Conservation (phyloP, 2,888 invertebrate species). For the Ditylenchus weischeri region DNA sequence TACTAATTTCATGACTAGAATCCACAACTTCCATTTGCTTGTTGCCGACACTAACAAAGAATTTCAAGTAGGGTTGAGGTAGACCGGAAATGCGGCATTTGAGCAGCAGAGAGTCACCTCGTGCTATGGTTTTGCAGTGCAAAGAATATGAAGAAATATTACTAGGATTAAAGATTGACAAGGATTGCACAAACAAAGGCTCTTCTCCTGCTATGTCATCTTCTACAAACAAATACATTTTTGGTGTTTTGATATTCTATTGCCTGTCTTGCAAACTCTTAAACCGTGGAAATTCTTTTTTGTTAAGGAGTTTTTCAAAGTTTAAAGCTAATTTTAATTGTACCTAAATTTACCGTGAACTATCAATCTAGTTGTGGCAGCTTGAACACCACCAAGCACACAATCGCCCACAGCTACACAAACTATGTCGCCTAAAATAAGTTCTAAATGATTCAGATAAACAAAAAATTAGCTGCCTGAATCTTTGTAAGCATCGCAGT, state of each 20-base stretch:
- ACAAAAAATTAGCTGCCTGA: neutral
- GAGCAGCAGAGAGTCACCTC: conserved; percentile 18
- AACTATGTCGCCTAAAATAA: conserved; percentile 10
- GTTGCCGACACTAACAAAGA: conserved; percentile 8
- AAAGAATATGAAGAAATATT: neutral
- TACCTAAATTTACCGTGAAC: conserved; percentile 11
- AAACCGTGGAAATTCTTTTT: too few species aligned
- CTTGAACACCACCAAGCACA: conserved; percentile 10
- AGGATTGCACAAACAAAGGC: conserved; percentile 21
- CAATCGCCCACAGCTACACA: conserved; percentile 21
- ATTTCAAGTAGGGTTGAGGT: conserved; percentile 24
- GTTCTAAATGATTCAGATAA: too few species aligned
- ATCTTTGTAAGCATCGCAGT: conserved; percentile 24
- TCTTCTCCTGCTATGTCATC: conserved; percentile 24
- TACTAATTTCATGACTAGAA: conserved; percentile 14
- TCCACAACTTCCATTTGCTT: neutral
- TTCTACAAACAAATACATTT: conserved; percentile 2
- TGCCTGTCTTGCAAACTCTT: too few species aligned
- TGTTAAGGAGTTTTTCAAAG: too few species aligned
- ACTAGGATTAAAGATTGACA: conserved; percentile 8
- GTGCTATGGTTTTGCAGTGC: conserved; percentile 6
- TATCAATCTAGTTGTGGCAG: conserved; percentile 12
- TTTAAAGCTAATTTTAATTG: too few species aligned
- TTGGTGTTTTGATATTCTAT: too few species aligned
- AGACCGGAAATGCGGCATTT: conserved; percentile 22